phyloP scores from a whole-genome alignment of 2,113 vertebrate genomes.

The Falco punctatus region DNA sequence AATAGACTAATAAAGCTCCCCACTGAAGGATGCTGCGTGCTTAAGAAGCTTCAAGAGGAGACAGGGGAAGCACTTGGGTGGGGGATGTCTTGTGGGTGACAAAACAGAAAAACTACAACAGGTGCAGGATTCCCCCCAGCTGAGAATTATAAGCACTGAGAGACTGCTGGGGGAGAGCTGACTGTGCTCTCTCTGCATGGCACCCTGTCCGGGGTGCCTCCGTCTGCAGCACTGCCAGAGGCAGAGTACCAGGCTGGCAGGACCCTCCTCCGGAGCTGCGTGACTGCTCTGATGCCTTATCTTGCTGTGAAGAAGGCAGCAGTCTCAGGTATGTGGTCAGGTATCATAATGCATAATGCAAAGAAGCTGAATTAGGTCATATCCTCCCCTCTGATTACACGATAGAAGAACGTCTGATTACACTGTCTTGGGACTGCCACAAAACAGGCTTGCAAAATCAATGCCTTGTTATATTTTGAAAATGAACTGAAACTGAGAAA shows the following conservation, averaged over 20 bases:
- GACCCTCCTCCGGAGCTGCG: not conserved
- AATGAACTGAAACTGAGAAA: not conserved
- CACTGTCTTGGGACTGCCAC: not conserved
- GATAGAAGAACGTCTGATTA: not conserved
- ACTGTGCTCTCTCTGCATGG: fast-evolving
- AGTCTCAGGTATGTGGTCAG: not conserved
- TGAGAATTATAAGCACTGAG: not conserved
- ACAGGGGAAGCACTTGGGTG: not conserved
- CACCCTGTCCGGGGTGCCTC: not conserved
- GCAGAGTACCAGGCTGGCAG: not conserved
- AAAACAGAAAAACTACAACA: not conserved
- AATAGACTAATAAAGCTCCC: not conserved
- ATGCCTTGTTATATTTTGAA: conserved; percentile 24
- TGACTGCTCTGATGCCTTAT: not conserved
- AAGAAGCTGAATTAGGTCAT: conserved; percentile 3
- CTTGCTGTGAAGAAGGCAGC: not conserved
- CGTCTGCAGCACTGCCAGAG: fast-evolving
- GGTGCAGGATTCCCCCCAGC: not conserved
- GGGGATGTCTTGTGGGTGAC: not conserved
- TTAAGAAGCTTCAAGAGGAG: not conserved
- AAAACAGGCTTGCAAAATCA: conserved; percentile 29
- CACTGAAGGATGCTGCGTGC: not conserved
- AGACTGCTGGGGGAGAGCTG: not conserved
- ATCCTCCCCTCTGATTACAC: conserved; percentile 39
- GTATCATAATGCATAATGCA: conserved; percentile 29